phyloP scores from a whole-genome alignment of 2,888 invertebrate genomes.

The Heliconius ethilla region DNA sequence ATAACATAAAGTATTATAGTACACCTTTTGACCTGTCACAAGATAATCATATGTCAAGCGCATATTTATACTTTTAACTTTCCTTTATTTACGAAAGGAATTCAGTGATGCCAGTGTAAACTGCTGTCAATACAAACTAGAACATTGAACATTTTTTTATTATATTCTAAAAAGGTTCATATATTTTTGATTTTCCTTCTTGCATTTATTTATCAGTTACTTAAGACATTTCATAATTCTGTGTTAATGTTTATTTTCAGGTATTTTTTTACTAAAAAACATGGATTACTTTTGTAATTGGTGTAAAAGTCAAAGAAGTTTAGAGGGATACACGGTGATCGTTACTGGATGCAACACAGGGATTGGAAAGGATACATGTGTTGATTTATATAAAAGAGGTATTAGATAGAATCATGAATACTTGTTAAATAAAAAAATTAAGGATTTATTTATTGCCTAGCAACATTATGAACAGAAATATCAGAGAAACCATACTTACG shows the following conservation, averaged over 20 bases:
- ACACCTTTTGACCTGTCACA: too few species aligned
- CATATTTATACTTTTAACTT: too few species aligned
- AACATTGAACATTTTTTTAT: too few species aligned
- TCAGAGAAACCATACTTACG: too few species aligned
- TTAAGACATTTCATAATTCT: not conserved
- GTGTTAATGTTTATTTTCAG: not conserved
- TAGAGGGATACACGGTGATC: constrained; percentile 81
- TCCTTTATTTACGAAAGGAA: too few species aligned
- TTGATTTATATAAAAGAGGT: constrained; percentile 77
- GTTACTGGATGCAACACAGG: constrained; percentile 77
- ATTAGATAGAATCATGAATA: not conserved
- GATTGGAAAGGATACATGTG: constrained; percentile 74
- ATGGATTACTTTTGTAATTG: constrained; percentile 71
- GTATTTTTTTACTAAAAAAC: constrained; percentile 4
- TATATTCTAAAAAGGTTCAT: not conserved
- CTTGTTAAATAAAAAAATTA: too few species aligned
- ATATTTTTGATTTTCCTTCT: not conserved
- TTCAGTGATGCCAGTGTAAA: too few species aligned
- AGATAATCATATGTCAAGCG: too few species aligned
- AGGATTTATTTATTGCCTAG: too few species aligned
- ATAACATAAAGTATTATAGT: too few species aligned
- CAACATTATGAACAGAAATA: too few species aligned
- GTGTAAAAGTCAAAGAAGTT: constrained; percentile 76
- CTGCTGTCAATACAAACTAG: too few species aligned
- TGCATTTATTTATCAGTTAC: not conserved